Evolutionary conservation across 2,113 vertebrate genomes (phyloP).

Genomic region (Electrona antarctica): DNA sequence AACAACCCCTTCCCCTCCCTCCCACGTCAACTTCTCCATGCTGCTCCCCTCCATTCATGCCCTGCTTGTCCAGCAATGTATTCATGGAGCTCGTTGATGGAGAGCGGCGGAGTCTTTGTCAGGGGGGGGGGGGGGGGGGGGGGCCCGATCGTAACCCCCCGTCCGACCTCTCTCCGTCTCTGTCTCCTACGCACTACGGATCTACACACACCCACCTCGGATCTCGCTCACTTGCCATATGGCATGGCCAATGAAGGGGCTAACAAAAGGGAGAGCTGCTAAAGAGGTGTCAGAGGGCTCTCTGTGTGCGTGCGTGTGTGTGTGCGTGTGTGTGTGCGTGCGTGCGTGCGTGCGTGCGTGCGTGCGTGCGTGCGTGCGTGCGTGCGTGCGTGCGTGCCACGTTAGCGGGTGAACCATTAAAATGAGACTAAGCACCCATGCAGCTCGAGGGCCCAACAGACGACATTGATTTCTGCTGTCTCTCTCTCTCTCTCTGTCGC

Average conservation of each 20-base stretch:
- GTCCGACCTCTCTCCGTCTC: conserved; percentile 72
- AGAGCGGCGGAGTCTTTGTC: conserved; percentile 84
- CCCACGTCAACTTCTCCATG: conserved; percentile 61
- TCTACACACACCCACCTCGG: conserved; percentile 51
- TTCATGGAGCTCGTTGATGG: conserved; percentile 86
- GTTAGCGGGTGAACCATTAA: conserved; percentile 39
- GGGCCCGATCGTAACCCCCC: conserved; percentile 70
- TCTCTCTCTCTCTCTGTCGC: too few species aligned
- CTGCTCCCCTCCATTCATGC: conserved; percentile 71
- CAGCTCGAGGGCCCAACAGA: conserved; percentile 68
- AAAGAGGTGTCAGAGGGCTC: conserved; percentile 71
- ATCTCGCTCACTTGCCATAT: conserved; percentile 92
- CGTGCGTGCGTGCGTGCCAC: conserved; percentile 25
- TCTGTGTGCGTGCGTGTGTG: conserved; percentile 46
- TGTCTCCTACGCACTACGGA: conserved; percentile 9
- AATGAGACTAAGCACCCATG: conserved; percentile 53
- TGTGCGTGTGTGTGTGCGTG: conserved; percentile 10
- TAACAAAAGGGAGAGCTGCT: conserved; percentile 70
- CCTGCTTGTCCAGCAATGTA: conserved; percentile 82
- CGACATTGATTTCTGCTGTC: conserved; percentile 83
- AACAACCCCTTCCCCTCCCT: conserved; percentile 45
- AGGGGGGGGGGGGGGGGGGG: conserved; percentile 54
- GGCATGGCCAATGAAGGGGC: conserved; percentile 73
- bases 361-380: neutral
- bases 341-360: neutral